phyloP scores from a whole-genome alignment of 1,140 invertebrate species.

The Palaemon carinicauda region DNA sequence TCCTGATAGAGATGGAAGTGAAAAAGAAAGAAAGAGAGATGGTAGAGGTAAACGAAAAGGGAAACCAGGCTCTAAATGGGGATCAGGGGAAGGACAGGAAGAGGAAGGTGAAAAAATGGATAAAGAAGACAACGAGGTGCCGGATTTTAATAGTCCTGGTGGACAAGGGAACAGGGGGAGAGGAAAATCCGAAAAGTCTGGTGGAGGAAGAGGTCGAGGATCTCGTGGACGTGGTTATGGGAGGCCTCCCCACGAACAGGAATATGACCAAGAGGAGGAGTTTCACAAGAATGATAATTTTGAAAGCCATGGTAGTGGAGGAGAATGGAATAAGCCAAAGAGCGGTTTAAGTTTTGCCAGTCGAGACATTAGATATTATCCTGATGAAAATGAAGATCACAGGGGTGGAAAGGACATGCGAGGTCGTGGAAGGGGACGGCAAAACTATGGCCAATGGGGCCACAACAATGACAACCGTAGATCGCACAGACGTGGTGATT shows the following conservation, averaged over 20 bases:
- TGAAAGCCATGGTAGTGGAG: neutral
- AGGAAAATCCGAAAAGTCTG: neutral
- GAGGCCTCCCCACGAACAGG: neutral
- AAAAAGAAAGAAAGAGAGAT: neutral
- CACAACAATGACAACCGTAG: neutral
- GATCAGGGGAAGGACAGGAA: constrained; percentile 21
- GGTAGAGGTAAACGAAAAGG: constrained; percentile 8
- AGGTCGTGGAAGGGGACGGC: neutral
- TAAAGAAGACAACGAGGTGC: neutral
- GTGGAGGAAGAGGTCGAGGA: neutral
- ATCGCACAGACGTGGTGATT: constrained; percentile 5
- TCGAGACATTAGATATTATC: constrained; percentile 40
- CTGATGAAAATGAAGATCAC: constrained; percentile 20
- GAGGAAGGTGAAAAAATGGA: constrained; percentile 12
- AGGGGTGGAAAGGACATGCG: neutral
- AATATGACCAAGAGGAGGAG: neutral
- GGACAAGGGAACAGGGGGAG: neutral
- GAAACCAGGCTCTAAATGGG: neutral
- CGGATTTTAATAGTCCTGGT: neutral
- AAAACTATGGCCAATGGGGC: neutral
- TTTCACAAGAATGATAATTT: neutral
- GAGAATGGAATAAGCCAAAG: constrained; percentile 30
- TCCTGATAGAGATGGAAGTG: constrained; percentile 37
- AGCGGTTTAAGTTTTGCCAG: constrained; percentile 10
- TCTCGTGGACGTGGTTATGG: neutral